These are phyloP conservation scores for Scomber colias DNA, from an alignment of 2,113 vertebrate genomes.

Conservation along the genomic window DNA sequence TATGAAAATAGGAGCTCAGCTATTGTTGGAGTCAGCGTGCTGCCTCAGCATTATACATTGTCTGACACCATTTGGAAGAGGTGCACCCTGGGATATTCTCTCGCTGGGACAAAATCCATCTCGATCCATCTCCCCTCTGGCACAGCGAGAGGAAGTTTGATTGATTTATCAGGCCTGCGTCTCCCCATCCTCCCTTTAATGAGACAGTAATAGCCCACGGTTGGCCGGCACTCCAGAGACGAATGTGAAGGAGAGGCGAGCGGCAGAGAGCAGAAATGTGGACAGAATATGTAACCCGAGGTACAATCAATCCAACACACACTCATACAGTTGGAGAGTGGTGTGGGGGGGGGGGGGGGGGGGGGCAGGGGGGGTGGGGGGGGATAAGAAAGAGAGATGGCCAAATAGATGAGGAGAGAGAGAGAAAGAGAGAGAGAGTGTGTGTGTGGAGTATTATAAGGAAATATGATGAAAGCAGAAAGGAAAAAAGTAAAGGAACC, in stretches of 20 bases:
- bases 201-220: conserved; percentile 83
- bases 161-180: conserved; percentile 83
- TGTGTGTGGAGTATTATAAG: conserved; percentile 19
- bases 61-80: conserved; percentile 74
- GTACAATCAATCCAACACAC: conserved; percentile 72
- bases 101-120: conserved; percentile 76
- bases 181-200: conserved; percentile 81
- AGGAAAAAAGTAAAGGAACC: not conserved
- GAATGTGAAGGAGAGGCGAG: conserved; percentile 68
- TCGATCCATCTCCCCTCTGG: conserved; percentile 76
- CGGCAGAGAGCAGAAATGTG: conserved; percentile 69
- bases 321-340: conserved; percentile 46
- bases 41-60: conserved; percentile 69
- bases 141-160: conserved; percentile 78
- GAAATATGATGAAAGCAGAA: conserved; percentile 20
- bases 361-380: conserved; percentile 9
- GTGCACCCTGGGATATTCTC: conserved; percentile 75
- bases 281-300: conserved; percentile 77
- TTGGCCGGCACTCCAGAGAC: conserved; percentile 72
- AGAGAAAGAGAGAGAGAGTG: not conserved
- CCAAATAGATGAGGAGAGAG: conserved; percentile 30
- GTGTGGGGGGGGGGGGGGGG: no score
- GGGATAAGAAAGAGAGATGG: conserved; percentile 36
- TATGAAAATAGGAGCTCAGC: conserved; percentile 70
- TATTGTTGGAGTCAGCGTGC: conserved; percentile 67